These are phyloP conservation scores for Leptoclinus maculatus DNA, from an alignment of 2,797 vertebrate species.

Conservation along the genomic window DNA sequence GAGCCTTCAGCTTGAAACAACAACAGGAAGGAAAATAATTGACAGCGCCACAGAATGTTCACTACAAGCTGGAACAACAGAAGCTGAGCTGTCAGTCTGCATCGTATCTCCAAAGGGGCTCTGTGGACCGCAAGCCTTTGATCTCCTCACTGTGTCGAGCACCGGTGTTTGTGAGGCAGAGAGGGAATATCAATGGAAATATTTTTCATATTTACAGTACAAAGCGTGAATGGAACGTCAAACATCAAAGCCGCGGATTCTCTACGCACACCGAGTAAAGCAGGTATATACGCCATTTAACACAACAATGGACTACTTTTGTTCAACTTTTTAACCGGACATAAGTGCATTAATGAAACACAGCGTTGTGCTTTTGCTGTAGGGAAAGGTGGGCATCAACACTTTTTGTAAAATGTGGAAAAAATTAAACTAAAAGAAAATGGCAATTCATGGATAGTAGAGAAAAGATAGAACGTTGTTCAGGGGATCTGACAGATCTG, in stretches of 20 bases:
- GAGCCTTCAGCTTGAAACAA: conserved; percentile 43
- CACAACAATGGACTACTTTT: conserved; percentile 27
- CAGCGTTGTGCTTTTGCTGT: neutral
- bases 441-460: neutral
- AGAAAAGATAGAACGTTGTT: neutral
- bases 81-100: conserved; percentile 71
- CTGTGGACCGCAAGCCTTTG: conserved; percentile 65
- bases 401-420: neutral
- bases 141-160: conserved; percentile 58
- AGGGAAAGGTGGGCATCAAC: neutral
- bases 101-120: conserved; percentile 65
- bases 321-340: conserved; percentile 21
- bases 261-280: conserved; percentile 28
- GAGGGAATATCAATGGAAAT: conserved; percentile 63
- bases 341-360: conserved; percentile 13
- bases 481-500: neutral
- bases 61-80: conserved; percentile 63
- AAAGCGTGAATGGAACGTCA: conserved; percentile 51
- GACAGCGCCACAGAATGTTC: conserved; percentile 48
- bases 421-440: neutral
- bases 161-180: conserved; percentile 36
- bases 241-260: conserved; percentile 53
- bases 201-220: conserved; percentile 71
- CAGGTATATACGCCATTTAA: conserved; percentile 31
- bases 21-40: conserved; percentile 39